phyloP scores from a whole-genome alignment of 2,888 invertebrate genomes.

The Oscheius sp. region DNA sequence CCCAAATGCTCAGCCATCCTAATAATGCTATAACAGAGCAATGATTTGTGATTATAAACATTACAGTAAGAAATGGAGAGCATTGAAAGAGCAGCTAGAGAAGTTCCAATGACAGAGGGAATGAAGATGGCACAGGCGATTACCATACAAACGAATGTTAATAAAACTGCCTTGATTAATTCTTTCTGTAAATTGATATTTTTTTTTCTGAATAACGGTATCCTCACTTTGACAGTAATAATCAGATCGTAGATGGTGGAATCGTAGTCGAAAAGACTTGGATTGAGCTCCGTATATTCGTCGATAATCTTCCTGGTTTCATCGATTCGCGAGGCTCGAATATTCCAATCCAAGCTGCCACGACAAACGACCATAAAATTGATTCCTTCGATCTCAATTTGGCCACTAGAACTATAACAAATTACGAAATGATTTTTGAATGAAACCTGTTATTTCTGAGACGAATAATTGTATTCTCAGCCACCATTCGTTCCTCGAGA shows the following conservation, averaged over 20 bases:
- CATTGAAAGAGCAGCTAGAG: conserved; percentile 58
- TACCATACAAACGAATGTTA: conserved; percentile 65
- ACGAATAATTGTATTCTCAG: conserved; percentile 17
- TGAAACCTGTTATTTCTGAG: background rate
- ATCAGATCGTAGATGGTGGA: conserved; percentile 67
- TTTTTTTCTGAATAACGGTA: background rate
- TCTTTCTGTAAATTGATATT: conserved; percentile 51
- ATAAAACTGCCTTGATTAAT: conserved; percentile 61
- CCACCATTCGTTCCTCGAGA: conserved; percentile 23
- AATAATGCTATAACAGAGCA: conserved; percentile 48
- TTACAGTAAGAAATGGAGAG: conserved; percentile 62
- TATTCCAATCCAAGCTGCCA: conserved; percentile 51
- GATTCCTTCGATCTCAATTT: conserved; percentile 40
- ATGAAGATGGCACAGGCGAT: conserved; percentile 63
- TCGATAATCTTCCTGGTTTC: conserved; percentile 53
- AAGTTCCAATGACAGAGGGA: conserved; percentile 55
- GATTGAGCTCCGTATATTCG: conserved; percentile 56
- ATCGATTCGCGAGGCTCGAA: conserved; percentile 54
- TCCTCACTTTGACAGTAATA: conserved; percentile 58
- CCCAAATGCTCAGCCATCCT: conserved; percentile 61
- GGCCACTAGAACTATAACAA: conserved; percentile 21
- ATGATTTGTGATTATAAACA: conserved; percentile 7
- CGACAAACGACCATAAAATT: conserved; percentile 61
- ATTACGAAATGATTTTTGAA: conserved; percentile 26
- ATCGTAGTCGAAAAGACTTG: conserved; percentile 66